phyloP scores from a whole-genome alignment of 2,113 vertebrate genomes.

The Apaloderma vittatum region DNA sequence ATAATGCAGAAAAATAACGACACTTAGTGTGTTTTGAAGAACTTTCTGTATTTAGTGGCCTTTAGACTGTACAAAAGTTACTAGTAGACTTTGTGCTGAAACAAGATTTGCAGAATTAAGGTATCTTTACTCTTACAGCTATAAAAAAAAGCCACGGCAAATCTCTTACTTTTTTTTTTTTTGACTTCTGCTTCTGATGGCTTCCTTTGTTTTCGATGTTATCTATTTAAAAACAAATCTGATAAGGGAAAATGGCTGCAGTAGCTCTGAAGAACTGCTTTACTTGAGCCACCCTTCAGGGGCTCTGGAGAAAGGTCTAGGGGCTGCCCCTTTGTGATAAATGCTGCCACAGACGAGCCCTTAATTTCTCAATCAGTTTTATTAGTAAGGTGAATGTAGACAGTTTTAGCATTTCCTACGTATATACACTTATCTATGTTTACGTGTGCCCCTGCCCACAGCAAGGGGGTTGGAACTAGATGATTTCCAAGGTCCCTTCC shows the following conservation, averaged over 20 bases:
- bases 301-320: background rate
- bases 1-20: background rate
- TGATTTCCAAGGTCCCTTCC: too few relatives aligned
- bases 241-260: background rate
- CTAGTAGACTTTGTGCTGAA: background rate
- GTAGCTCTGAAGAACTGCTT: background rate
- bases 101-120: background rate
- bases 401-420: background rate
- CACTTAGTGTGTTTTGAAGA: background rate
- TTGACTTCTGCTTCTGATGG: background rate
- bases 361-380: conserved; percentile 1
- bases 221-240: background rate
- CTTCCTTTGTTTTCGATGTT: background rate
- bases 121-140: background rate
- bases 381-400: background rate
- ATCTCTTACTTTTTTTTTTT: background rate
- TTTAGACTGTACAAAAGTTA: background rate
- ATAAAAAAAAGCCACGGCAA: background rate
- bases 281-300: background rate
- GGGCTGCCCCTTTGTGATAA: background rate
- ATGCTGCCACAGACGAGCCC: background rate
- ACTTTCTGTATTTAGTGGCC: background rate
- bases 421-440: too few relatives aligned
- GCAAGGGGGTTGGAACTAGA: too few relatives aligned
- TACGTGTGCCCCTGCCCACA: too few relatives aligned